Base-by-base conservation (phyloP, 1,140 invertebrate species). In the Anastatus disparis region DNA sequence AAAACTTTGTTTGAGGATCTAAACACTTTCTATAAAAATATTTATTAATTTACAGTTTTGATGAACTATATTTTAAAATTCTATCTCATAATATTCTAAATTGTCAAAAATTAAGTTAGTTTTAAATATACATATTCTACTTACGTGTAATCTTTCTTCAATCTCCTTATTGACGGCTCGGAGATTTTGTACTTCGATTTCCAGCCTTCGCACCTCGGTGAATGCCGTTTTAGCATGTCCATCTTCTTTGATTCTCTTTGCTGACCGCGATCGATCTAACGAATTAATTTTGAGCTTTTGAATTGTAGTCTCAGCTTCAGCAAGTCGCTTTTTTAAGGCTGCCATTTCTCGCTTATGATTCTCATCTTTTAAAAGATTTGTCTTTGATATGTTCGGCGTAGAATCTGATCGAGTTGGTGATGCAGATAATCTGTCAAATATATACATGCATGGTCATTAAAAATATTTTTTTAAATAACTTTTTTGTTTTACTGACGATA, bases 121-220 rank as follows among this genome's bases (percentile, higher is more conserved):
- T 53, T 53, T 53, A 13, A 52, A 13, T 26, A 27, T 3, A 4
- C 1, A 15, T 35, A 31, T 17, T 56, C 29, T 35, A 70, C 74
- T 76, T 62, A 83, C 82, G 24, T 78, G 78, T 26, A 81, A 75
- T 70, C 79, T 81, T 69, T 80, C 77, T 68, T 81, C 81, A 17
- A 82, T 77, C 66, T 75, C 78, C 46, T 76, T 76, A 64, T 81
- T 83, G 26, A 42, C 69, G 8, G 72, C 70, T 8, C 78, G 79
- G 22, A 81, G 71, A 44, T 52, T 70, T 66, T 77, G 77, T 53
- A 80, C 66, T 72, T 83, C 79, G 13, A 65, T 62, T 65, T 81
- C 74, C 17, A 82, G 44, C 61, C 74, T 79, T 17, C 72, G 74
- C 15, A 74, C 35, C 20, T 81, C 77, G 3, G 69, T 35, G 38